Base-by-base conservation (phyloP, 2,888 invertebrate genomes). In the Andrena bicolor region DNA sequence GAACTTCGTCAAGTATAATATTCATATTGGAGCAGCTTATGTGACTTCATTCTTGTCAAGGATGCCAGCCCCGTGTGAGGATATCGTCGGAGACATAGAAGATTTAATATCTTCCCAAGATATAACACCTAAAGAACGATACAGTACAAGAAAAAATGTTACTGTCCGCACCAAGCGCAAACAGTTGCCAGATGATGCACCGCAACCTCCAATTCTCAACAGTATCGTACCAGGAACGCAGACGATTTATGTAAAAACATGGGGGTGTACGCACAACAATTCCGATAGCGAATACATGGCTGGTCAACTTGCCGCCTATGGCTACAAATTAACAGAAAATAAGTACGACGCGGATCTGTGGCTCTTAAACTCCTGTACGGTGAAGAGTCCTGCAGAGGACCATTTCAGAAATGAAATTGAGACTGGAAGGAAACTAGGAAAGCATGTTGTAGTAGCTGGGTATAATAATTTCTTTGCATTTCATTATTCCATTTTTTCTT, bases 211-310 rank as follows among this genome's bases (percentile, higher is more conserved):
- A 6, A 80, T 85, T 7, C 78, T 91, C 28, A 84, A 90, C 0
- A 95, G 94, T 78, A 90, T 94, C 78, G 94, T 96, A 89, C 95
- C 95, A 92, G 98, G 98, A 0, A 97, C 97, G 0, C 95, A 95
- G 83, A 91, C 87, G 0, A 90, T 93, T 71, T 93, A 90, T 61
- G 96, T 99, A 1, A 98, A 98, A 94, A 99, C 99, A 76, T 99
- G 99, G 99, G 99, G 99, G 4, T 99, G 99, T 94, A 97, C 99
- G 0, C 99, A 99, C 94, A 99, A 99, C 94, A 99, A 96, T 93
- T 99, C 99, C 0, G 99, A 99, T 94, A 97, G 98, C 0, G 99
- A 99, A 95, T 99, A 99, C 93, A 99, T 99, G 99, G 98, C 99
- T 0, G 99, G 99, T 0, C 96, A 99, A 89, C 94, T 99, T 76